Base-by-base conservation (phyloP, 2,797 vertebrate species). In the Sebastes steindachneri region DNA sequence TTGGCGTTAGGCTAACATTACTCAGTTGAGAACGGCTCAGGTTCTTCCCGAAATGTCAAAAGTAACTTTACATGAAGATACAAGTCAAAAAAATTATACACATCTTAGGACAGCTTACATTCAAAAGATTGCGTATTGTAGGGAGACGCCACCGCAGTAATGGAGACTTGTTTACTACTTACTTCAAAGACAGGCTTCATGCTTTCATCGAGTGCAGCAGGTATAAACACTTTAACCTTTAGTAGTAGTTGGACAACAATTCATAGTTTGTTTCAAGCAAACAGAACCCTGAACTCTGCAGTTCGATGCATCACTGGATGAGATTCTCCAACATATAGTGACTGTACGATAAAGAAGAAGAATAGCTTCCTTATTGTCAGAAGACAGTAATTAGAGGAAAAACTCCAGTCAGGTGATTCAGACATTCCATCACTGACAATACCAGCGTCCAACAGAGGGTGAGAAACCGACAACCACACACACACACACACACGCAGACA, bases 401-500 rank as follows among this genome's bases (percentile, higher is more conserved):
- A 28, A n/a, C 35, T 68, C 37, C 0, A 53, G 78, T 86, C 89
- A 83, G 87, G 80, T 86, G 86, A 91, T 68, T 80, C 35, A 79
- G 67, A 68, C 85, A 81, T 88, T 86, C 70, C 86, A 51, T 64
- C 48, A 54, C 63, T 25, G 67, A 89, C 84, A 77, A 80, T 75
- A 53, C 48, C 68, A 67, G 75, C 4, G 60, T 77, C 78, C 65
- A 67, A 71, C 37, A 65, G 70, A 69, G 66, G 25, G 63, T 68
- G 53, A 79, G 70, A 53, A 75, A 80, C 41, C 64, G 7, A 69
- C 59, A 63, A 65, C n/a, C 67, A 75, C 73, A 75, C 73, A 65
- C 71, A 79, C 67, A 33, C 66, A 75, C 71, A 77, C 67, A 70
- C 26, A 72, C 5, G n/a, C 63, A 84, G 37, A 90, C 83, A 86